Conservation (phyloP, 2,888 invertebrate genomes). For the Galerucella pusilla region DNA sequence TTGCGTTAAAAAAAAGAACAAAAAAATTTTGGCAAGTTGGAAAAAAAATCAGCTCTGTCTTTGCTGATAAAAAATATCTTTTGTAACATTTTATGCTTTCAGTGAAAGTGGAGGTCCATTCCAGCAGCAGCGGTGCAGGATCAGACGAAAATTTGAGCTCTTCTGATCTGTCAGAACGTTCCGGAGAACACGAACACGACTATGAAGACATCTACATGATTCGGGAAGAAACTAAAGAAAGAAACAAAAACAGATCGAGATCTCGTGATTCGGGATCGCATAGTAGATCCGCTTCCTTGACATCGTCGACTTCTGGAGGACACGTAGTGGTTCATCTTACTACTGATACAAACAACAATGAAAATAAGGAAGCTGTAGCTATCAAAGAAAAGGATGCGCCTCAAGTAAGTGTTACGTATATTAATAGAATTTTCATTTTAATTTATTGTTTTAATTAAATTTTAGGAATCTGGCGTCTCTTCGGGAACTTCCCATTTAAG, state of each 20-base stretch:
- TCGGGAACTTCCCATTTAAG: constrained; percentile 62
- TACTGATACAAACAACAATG: constrained; percentile 25
- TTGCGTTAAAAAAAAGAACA: no score
- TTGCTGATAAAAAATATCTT: no score
- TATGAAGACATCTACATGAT: constrained; percentile 86
- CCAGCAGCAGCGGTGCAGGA: constrained; percentile 74
- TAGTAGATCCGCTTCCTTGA: constrained; percentile 72
- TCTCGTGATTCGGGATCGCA: constrained; percentile 69
- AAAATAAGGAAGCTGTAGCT: constrained; percentile 18
- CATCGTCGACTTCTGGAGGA: constrained; percentile 63
- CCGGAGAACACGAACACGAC: constrained; percentile 73
- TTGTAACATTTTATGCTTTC: constrained; percentile 49
- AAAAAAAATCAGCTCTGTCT: no score
- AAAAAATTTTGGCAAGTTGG: no score
- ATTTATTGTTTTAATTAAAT: constrained; percentile 10
- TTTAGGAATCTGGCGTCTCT: constrained; percentile 58
- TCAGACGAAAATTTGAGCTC: constrained; percentile 74
- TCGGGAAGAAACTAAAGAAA: constrained; percentile 67
- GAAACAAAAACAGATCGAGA: constrained; percentile 48
- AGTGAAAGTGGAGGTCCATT: constrained; percentile 91
- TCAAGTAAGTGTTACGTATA: constrained; percentile 35
- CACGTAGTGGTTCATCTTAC: constrained; percentile 62
- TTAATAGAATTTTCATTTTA: constrained; percentile 15
- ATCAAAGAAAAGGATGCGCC: constrained; percentile 31
- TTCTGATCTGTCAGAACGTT: constrained; percentile 68